These are phyloP conservation scores for Coptodon bakossiorum DNA, from an alignment of 2,113 vertebrate genomes.

Conservation along the genomic window DNA sequence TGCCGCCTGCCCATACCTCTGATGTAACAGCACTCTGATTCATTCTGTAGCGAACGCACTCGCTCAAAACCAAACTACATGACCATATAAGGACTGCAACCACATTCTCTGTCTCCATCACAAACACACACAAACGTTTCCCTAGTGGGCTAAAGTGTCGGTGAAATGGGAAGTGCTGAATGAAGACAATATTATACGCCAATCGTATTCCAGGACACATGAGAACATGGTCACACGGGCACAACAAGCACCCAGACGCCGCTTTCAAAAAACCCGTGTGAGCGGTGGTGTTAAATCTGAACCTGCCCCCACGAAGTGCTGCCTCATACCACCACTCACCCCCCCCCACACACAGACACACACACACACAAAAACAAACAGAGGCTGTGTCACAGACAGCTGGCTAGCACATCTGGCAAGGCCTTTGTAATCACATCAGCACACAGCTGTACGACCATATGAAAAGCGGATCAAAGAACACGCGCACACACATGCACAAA, in stretches of 20 bases:
- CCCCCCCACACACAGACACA: background rate
- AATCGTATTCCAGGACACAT: background rate
- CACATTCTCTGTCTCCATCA: background rate
- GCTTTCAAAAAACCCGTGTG: background rate
- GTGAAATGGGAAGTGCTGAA: conserved; percentile 37
- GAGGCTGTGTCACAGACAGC: conserved; percentile 33
- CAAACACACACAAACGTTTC: conserved; percentile 44
- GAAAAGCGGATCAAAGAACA: conserved; percentile 44
- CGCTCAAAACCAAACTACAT: conserved; percentile 46
- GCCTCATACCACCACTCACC: background rate
- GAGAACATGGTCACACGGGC: background rate
- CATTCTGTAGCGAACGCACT: conserved; percentile 56
- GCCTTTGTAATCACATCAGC: conserved; percentile 55
- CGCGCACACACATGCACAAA: background rate
- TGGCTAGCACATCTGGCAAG: conserved; percentile 54
- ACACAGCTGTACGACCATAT: conserved; percentile 56
- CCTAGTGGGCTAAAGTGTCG: conserved; percentile 39
- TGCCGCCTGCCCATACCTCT: conserved; percentile 54
- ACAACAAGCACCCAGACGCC: background rate
- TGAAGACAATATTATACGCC: conserved; percentile 5
- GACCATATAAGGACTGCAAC: conserved; percentile 55
- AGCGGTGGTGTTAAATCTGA: background rate
- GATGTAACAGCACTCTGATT: conserved; percentile 74
- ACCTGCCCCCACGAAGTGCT: background rate
- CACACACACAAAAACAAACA: background rate